phyloP scores from a whole-genome alignment of 2,113 vertebrate genomes.

The Oreochromis aureus region DNA sequence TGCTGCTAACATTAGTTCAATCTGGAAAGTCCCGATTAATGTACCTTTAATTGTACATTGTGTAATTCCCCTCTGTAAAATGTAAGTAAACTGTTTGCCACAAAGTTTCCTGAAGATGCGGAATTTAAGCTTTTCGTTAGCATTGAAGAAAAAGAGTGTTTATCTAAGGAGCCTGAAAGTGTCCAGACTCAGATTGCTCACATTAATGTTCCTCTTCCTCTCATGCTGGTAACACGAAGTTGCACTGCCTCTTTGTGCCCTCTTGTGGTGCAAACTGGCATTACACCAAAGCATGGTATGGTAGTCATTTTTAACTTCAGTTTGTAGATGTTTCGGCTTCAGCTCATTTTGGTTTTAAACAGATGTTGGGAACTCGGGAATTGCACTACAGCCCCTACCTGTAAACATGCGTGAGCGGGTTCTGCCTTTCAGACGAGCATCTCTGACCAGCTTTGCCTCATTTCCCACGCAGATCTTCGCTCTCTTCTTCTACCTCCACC shows the following conservation, averaged over 20 bases:
- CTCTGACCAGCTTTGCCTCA: background rate
- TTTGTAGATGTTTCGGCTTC: background rate
- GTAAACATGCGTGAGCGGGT: background rate
- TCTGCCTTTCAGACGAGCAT: background rate
- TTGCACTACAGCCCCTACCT: background rate
- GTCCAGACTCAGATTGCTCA: background rate
- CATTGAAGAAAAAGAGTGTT: background rate
- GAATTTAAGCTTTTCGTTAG: background rate
- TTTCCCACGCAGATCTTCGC: background rate
- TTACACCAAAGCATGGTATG: background rate
- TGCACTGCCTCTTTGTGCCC: background rate
- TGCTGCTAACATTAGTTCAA: background rate
- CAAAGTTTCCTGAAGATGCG: background rate
- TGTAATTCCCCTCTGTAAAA: background rate
- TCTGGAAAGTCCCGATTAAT: accelerated
- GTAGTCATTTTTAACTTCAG: background rate
- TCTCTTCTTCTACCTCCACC: background rate
- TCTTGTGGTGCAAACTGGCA: background rate
- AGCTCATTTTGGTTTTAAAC: background rate
- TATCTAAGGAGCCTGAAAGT: background rate
- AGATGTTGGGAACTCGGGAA: background rate
- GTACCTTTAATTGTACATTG: background rate
- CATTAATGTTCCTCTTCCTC: background rate
- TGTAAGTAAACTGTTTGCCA: background rate
- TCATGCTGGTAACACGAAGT: background rate